phyloP scores from a whole-genome alignment of 2,888 invertebrate genomes.

The Drosophila birchii region DNA sequence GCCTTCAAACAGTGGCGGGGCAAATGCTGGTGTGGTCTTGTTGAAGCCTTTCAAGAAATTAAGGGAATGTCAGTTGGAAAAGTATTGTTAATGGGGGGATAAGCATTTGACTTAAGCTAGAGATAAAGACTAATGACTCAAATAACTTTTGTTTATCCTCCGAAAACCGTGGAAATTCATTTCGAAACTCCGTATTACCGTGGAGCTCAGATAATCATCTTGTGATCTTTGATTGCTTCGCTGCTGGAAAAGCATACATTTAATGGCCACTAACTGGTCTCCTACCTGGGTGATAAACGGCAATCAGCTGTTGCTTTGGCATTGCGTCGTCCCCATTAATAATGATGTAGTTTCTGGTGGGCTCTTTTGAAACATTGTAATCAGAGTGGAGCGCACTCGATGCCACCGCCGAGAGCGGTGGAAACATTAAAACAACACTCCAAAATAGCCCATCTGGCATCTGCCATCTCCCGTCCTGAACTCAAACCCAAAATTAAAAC shows the following conservation, averaged over 20 bases:
- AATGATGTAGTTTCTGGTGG: slow-evolving; percentile 23
- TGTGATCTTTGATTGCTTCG: slow-evolving; percentile 1
- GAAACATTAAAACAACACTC: slow-evolving; percentile 40
- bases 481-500: slow-evolving; percentile 4
- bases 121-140: not conserved
- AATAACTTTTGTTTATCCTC: not conserved
- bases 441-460: not conserved
- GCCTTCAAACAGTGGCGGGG: not conserved
- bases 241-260: not conserved
- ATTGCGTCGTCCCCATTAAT: slow-evolving; percentile 12
- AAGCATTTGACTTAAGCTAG: not conserved
- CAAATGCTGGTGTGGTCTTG: not conserved
- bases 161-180: not conserved
- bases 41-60: not conserved
- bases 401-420: slow-evolving; percentile 42
- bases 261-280: not conserved
- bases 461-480: slow-evolving; percentile 3
- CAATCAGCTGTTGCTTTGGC: slow-evolving; percentile 1
- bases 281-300: slow-evolving; percentile 3
- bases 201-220: not conserved
- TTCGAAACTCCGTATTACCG: not conserved
- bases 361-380: slow-evolving; percentile 50
- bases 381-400: slow-evolving; percentile 62
- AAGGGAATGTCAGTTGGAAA: not conserved
- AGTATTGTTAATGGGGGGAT: not conserved